These are phyloP conservation scores for Daktulosphaira vitifoliae DNA, from an alignment of 1,140 invertebrate species.

Conservation along the genomic window DNA sequence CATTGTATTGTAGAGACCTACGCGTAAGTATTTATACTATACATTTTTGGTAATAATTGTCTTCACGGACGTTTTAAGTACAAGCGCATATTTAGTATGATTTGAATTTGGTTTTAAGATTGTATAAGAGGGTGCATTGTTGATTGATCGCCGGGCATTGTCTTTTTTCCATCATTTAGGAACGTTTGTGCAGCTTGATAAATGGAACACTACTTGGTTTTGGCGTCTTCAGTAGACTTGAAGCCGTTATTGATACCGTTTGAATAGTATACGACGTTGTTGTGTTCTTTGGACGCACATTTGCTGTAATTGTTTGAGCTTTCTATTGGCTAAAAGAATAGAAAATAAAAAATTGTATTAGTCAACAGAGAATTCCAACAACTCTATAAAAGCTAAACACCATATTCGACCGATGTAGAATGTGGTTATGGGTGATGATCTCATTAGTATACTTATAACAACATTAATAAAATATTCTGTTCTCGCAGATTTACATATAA, in stretches of 20 bases:
- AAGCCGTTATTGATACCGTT: slow-evolving; percentile 58
- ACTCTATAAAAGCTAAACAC: too few species aligned
- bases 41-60: too few species aligned
- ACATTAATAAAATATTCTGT: too few species aligned
- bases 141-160: slow-evolving; percentile 6
- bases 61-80: too few species aligned
- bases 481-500: too few species aligned
- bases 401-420: too few species aligned
- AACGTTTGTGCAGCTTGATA: too few species aligned
- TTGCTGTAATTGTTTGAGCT: slow-evolving; percentile 45
- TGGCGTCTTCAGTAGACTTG: slow-evolving; percentile 42
- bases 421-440: too few species aligned
- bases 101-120: neutral
- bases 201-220: slow-evolving; percentile 24
- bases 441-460: too few species aligned
- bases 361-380: neutral
- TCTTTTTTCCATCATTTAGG: slow-evolving; percentile 1
- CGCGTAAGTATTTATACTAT: too few species aligned
- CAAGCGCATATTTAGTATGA: neutral
- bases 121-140: too few species aligned
- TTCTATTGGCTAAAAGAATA: slow-evolving; percentile 32
- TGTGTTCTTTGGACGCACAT: slow-evolving; percentile 47
- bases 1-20: too few species aligned
- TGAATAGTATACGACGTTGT: slow-evolving; percentile 54
- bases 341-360: neutral